phyloP scores from a whole-genome alignment of 2,888 invertebrate species.

The Napeogenes sylphis region DNA sequence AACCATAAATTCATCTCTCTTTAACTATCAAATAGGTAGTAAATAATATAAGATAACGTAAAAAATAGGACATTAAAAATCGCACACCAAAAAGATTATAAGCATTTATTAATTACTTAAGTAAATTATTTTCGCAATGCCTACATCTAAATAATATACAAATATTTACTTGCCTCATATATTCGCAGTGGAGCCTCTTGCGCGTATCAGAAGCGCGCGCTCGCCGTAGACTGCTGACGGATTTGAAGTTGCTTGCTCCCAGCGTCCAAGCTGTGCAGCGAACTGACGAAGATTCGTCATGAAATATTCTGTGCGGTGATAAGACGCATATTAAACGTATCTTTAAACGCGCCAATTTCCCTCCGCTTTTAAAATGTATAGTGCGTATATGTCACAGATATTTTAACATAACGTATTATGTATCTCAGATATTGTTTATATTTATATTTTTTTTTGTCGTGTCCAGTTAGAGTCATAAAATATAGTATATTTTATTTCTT shows the following conservation, averaged over 20 bases:
- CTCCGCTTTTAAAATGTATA: neutral
- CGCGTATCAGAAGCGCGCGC: constrained; percentile 3
- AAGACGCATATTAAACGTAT: neutral
- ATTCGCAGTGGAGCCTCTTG: neutral
- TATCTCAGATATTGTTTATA: too few species aligned
- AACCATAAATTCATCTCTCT: neutral
- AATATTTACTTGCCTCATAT: neutral
- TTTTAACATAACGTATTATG: too few species aligned
- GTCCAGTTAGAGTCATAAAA: too few species aligned
- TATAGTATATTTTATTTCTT: too few species aligned
- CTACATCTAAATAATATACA: neutral
- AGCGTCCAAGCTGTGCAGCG: neutral
- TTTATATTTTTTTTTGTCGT: too few species aligned
- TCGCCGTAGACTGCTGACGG: neutral
- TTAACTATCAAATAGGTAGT: neutral
- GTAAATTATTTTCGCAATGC: neutral
- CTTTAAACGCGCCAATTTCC: neutral
- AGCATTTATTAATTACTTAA: too few species aligned
- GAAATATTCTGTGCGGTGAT: neutral
- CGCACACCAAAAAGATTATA: neutral
- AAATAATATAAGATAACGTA: neutral
- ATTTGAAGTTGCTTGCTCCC: neutral
- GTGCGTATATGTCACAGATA: too few species aligned
- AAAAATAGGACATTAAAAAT: neutral
- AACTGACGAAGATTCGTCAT: neutral